phyloP scores from a whole-genome alignment of 2,888 invertebrate species.

The Ichneumon xanthorius region DNA sequence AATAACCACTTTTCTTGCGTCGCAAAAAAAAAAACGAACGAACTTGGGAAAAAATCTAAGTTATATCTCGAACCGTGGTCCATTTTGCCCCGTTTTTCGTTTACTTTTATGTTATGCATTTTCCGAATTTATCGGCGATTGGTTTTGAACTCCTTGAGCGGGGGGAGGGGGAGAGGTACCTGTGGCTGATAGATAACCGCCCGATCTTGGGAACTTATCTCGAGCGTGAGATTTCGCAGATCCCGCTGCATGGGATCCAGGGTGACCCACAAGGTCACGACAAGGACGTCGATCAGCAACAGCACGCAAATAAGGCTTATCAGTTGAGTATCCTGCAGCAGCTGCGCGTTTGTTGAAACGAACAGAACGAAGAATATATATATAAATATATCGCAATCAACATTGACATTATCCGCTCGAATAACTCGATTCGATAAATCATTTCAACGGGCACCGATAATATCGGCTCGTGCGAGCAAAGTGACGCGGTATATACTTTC shows the following conservation, averaged over 20 bases:
- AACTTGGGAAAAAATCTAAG: too few relatives aligned
- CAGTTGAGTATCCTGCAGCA: slow-evolving; percentile 95
- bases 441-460: neutral
- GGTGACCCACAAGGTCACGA: slow-evolving; percentile 93
- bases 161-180: slow-evolving; percentile 84
- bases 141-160: neutral
- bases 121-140: neutral
- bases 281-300: slow-evolving; percentile 92
- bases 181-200: slow-evolving; percentile 94
- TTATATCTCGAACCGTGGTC: too few relatives aligned
- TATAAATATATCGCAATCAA: neutral
- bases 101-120: too few relatives aligned
- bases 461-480: neutral
- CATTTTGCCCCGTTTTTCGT: too few relatives aligned
- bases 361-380: neutral
- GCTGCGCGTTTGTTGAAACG: slow-evolving; percentile 81
- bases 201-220: slow-evolving; percentile 91
- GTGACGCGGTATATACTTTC: slow-evolving; percentile 77
- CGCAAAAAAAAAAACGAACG: too few relatives aligned
- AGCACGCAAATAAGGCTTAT: slow-evolving; percentile 94
- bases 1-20: too few relatives aligned
- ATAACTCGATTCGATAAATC: neutral
- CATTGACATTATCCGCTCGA: neutral
- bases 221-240: slow-evolving; percentile 92
- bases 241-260: slow-evolving; percentile 95